Evolutionary conservation across 1,140 invertebrate species (phyloP).

Genomic region (roundworm (Caenorhabditis elegans)): WBcel235 BX284603.4:4812001-4812500

Average conservation of each 20-base stretch:
- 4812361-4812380: no score
- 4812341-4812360: slow-evolving; percentile 14
- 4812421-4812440: neutral
- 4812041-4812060: no score
- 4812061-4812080: no score
- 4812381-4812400: slow-evolving; percentile 18
- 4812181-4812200: slow-evolving; percentile 19
- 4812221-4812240: slow-evolving; percentile 2
- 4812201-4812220: neutral
- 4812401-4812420: slow-evolving; percentile 14
- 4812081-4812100: no score
- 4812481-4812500: neutral
- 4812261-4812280: slow-evolving; percentile 8
- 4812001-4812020: no score
- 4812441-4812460: slow-evolving; percentile 11
- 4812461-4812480: neutral
- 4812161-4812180: neutral
- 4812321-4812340: slow-evolving; percentile 10
- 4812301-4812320: neutral
- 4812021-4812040: no score
- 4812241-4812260: neutral
- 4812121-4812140: no score
- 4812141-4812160: slow-evolving; percentile 15
- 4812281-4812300: neutral
- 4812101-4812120: no score